Evolutionary conservation across 2,888 invertebrate species (phyloP).

Genomic region (Hartigia nigra): DNA sequence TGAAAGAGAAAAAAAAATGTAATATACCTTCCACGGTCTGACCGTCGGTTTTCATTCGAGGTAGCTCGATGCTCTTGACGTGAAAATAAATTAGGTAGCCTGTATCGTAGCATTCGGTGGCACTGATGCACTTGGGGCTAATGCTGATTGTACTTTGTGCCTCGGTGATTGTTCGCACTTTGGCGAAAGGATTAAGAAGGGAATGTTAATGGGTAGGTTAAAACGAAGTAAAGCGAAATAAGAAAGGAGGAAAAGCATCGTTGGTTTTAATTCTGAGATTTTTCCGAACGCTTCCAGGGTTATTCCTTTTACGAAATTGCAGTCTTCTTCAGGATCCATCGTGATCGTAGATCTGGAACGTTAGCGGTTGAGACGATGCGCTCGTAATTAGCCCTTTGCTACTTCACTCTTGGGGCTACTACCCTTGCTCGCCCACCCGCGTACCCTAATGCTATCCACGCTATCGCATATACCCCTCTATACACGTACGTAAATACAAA

Average conservation of each 20-base stretch:
- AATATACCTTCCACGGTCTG: neutral
- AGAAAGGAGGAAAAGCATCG: neutral
- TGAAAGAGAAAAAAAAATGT: neutral
- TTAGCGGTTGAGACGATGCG: slow-evolving; percentile 39
- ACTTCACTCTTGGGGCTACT: slow-evolving; percentile 50
- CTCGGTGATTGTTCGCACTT: neutral
- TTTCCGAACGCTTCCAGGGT: neutral
- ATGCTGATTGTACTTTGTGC: neutral
- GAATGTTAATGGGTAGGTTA: no score
- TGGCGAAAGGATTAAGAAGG: no score
- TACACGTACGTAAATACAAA: slow-evolving; percentile 9
- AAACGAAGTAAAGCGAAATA: neutral
- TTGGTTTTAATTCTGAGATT: neutral
- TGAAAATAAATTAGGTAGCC: neutral
- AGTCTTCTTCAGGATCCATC: slow-evolving; percentile 40
- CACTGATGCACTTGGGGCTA: neutral
- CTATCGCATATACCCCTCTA: neutral
- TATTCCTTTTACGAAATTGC: neutral
- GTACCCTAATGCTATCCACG: slow-evolving; percentile 21
- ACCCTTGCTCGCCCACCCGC: slow-evolving; percentile 30
- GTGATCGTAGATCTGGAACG: slow-evolving; percentile 53
- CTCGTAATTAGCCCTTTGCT: slow-evolving; percentile 56
- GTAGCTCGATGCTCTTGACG: neutral
- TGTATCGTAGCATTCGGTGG: neutral
- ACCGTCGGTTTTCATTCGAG: neutral